Conservation (phyloP, 2,113 vertebrate species). For the Theropithecus gelada region DNA sequence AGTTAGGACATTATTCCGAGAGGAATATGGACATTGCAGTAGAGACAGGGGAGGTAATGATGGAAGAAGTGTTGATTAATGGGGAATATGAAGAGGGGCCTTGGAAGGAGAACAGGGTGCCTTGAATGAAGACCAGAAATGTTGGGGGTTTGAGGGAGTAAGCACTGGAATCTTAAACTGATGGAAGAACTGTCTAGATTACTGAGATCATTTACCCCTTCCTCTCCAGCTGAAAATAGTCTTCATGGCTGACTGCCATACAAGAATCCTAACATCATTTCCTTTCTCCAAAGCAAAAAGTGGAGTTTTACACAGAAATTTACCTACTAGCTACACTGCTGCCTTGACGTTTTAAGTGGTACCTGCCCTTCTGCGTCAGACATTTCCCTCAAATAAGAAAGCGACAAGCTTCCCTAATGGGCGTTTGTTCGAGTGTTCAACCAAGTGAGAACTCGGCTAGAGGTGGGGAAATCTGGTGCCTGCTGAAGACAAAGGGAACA, state of each 20-base stretch:
- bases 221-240: not conserved
- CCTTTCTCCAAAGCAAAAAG: not conserved
- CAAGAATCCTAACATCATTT: not conserved
- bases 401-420: constrained; percentile 44
- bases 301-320: constrained; percentile 30
- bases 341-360: constrained; percentile 65
- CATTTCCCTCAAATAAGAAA: constrained; percentile 56
- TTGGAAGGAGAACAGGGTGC: not conserved
- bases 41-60: not conserved
- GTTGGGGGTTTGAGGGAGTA: not conserved
- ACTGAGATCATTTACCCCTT: not conserved
- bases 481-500: constrained; percentile 31
- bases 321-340: not conserved
- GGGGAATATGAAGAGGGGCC: not conserved
- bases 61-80: not conserved
- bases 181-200: not conserved
- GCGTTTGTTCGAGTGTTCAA: not conserved
- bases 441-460: not conserved
- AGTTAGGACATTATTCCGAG: not conserved
- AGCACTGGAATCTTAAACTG: not conserved
- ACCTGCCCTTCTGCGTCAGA: constrained; percentile 54
- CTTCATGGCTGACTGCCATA: not conserved
- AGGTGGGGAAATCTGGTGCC: not conserved
- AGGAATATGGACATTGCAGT: not conserved
- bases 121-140: not conserved